Evolutionary conservation across 2,797 vertebrate genomes (phyloP).

Genomic region (Galagoides demidoff): DNA sequence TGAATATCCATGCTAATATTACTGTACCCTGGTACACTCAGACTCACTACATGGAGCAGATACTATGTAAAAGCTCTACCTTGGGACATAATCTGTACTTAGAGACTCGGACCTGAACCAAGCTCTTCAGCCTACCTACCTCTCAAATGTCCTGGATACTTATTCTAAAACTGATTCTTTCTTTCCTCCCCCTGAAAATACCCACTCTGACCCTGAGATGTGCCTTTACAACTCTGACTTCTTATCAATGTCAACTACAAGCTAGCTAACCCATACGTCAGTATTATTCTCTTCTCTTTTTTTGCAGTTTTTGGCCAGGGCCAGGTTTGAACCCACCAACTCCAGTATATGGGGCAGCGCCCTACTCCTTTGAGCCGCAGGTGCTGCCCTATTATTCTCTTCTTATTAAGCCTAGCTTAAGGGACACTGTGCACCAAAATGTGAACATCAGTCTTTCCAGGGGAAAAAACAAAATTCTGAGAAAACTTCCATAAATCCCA

Average conservation of each 20-base stretch:
- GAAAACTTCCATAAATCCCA: not conserved
- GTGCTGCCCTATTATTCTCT: not conserved
- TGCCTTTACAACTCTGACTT: not conserved
- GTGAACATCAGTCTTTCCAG: not conserved
- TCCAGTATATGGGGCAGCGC: too few relatives aligned
- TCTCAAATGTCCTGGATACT: not conserved
- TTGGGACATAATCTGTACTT: not conserved
- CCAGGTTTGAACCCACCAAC: too few relatives aligned
- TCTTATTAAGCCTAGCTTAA: not conserved
- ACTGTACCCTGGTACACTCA: not conserved
- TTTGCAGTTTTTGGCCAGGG: too few relatives aligned
- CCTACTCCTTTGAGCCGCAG: too few relatives aligned
- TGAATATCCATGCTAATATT: not conserved
- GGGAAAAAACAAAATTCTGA: not conserved
- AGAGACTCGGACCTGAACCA: not conserved
- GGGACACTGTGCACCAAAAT: not conserved
- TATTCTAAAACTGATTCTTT: not conserved
- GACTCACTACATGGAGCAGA: not conserved
- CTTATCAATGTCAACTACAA: not conserved
- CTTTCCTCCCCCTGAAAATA: not conserved
- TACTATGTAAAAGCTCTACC: not conserved
- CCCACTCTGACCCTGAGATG: not conserved
- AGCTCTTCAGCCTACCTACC: not conserved
- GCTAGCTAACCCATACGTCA: not conserved
- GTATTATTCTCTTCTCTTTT: not conserved